Base-by-base conservation (phyloP, 2,113 vertebrate species). In the Triplophysa rosa region DNA sequence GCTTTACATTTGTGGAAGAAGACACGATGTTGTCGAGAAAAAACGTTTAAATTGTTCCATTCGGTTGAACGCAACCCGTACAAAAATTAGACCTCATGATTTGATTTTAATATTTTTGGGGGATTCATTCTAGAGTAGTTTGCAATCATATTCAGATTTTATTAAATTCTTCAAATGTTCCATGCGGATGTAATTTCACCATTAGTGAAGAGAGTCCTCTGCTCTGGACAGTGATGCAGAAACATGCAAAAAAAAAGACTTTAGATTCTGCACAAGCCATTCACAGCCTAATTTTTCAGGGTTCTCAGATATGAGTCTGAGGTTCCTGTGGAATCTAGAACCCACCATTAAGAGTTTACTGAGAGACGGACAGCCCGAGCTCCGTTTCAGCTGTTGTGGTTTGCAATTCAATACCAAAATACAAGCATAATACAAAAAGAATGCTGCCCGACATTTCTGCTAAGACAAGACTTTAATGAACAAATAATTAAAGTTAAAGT, bases 21-120 rank as follows among this genome's bases (percentile, higher is more conserved):
- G 47, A 16, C 12, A 49, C 0, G 12, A 45, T 45, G 42, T 45
- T 49, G 13, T 67, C 76, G 40, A 75, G 77, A 86, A 78, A 13
- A 81, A 81, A 61, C 61, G 84, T 85, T 73, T 66, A 8, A 77
- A 77, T 87, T 80, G 80, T 86, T 88, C 83, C 84, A 79, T 81
- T 83, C 23, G 75, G 49, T 52, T 66, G 80, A 89, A 86, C 82
- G 87, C 21, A 78, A 37, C 49, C 79, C 58, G 64, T 52, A 80
- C 86, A 84, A 67, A 83, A 84, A 83, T 79, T 80, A 81, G 89
- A 89, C 87, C 87, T 83, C 80, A 89, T 52, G 83, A 75, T 59
- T 68, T 80, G 42, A 73, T 65, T 80, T 52, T 52, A 14, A 52
- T 52, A 52, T 52, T 16, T 52, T 14, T 4, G 14, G 86, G 29